Base-by-base conservation (phyloP, 37 sponge, comb jelly and placozoan genomes). In the Hormiphora californensis region DNA sequence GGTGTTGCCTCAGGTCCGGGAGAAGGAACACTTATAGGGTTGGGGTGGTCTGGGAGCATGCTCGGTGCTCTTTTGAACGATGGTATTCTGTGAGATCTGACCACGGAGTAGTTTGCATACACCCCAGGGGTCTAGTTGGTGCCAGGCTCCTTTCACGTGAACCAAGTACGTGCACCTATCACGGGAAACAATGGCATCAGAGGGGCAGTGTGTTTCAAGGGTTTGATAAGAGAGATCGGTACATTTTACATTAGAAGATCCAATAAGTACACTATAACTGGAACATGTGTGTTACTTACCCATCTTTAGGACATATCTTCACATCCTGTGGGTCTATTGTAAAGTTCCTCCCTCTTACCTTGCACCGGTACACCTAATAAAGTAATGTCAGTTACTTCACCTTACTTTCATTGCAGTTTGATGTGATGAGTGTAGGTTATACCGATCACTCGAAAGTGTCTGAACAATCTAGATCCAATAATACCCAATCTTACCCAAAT, bases 91-190 rank as follows among this genome's bases (percentile, higher is more conserved):
- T 5, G 61, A 57, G n/a, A 57, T 57, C 61, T 57, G 61, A 28
- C 61, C 61, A 28, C 23, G n/a, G 61, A 57, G 61, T 4, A 57
- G 61, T 30, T 12, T 57, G 61, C 61, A 57, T 23, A 57, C 61
- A 23, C 61, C 61, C 61, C 61, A 57, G 23, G 61, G n/a, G 23
- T 57, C 61, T 4, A 57, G n/a, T 30, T 57, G 61, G 61, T 57
- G 61, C 61, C 61, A 57, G 30, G 7, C 23, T 23, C 27, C 61
- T 57, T 57, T 57, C n/a, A 57, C 30, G 61, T 57, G 61, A 4
- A 57, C 61, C 61, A 57, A 15, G 27, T 57, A 57, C n/a, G 61
- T 57, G 23, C 61, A 57, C n/a, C 61, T 57, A n/a, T n/a, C n/a
- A n/a, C n/a, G n/a, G n/a, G n/a, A n/a, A n/a, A n/a, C n/a, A n/a